Conservation (phyloP, 2,888 invertebrate genomes). For the Loripinus fragilis region DNA sequence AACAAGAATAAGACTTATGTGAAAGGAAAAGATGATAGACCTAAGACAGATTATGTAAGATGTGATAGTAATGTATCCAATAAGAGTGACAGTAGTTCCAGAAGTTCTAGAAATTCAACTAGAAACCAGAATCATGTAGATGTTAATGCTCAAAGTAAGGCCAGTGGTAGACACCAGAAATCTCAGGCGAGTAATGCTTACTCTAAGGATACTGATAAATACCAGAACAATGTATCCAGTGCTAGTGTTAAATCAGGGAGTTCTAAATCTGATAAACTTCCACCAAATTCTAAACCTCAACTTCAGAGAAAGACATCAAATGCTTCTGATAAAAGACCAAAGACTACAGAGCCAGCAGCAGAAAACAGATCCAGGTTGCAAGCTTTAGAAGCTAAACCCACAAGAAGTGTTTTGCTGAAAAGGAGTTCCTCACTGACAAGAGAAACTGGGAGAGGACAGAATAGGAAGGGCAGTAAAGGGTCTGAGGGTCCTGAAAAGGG, state of each 20-base stretch:
- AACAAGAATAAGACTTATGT: not conserved
- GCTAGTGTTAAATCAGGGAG: constrained; percentile 34
- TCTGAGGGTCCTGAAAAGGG: constrained; percentile 21
- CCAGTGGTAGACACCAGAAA: not conserved
- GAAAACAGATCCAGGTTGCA: not conserved
- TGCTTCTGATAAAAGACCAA: constrained; percentile 16
- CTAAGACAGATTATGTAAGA: constrained; percentile 10
- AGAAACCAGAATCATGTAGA: not conserved
- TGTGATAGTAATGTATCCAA: constrained; percentile 48
- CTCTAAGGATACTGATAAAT: not conserved
- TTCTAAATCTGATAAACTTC: constrained; percentile 54
- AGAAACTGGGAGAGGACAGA: constrained; percentile 26
- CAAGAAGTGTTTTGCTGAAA: constrained; percentile 47
- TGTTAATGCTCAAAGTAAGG: not conserved
- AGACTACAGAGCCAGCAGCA: not conserved
- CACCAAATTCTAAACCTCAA: constrained; percentile 51
- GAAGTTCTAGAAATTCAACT: not conserved
- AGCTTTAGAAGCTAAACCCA: constrained; percentile 45
- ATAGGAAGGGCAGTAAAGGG: constrained; percentile 22
- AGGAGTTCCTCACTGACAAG: constrained; percentile 50
- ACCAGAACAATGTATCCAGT: constrained; percentile 18
- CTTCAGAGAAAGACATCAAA: constrained; percentile 16
- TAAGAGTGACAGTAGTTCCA: constrained; percentile 14
- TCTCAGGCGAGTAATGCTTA: not conserved
- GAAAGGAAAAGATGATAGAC: constrained; percentile 4